Base-by-base conservation (phyloP, 2,113 vertebrate species). In the Oncorhynchus gorbuscha region DNA sequence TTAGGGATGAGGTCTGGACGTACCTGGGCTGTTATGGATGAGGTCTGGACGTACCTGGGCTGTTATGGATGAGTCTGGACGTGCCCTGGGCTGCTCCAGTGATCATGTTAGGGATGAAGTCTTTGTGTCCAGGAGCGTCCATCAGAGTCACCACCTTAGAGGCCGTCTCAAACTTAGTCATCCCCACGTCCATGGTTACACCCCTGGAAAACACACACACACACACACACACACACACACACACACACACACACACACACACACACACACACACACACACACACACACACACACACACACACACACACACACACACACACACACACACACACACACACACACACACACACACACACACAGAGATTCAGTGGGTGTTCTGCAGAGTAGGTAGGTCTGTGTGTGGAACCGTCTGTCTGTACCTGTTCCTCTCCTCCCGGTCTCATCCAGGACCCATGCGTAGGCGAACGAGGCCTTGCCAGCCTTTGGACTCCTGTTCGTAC, bases 101-200 rank as follows among this genome's bases (percentile, higher is more conserved):
- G 87, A 99, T 99, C 98, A 99, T 99, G 91, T 99, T 99, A 84
- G 98, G 98, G 90, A 99, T 99, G 89, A 99, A 99, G 89, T 99
- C 98, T 90, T 94, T 98, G 94, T 99, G 98, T 82, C 98, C 98
- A 1, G 98, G 98, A 14, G 98, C 98, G 81, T 99, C 98, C 98
- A 99, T 99, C 73, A 99, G 86, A 3, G 96, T 99, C 87, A 99
- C 96, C 74, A 98, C 90, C 92, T 99, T 99, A 68, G 96, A 96
- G 64, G 90, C 86, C 0, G 97, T 99, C 92, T 99, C 97, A 65
- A 99, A 99, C 90, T 97, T 99, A 51, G 97, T 99, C 97, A 99
- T 98, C 64, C 97, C 98, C 64, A 99, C 97, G 88, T 99, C 97
- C 97, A 99, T 99, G 7, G 97, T 99, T 78, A 99, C 98, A 71